phyloP scores from a whole-genome alignment of 2,888 invertebrate species.

The Drosophila demipolita region DNA sequence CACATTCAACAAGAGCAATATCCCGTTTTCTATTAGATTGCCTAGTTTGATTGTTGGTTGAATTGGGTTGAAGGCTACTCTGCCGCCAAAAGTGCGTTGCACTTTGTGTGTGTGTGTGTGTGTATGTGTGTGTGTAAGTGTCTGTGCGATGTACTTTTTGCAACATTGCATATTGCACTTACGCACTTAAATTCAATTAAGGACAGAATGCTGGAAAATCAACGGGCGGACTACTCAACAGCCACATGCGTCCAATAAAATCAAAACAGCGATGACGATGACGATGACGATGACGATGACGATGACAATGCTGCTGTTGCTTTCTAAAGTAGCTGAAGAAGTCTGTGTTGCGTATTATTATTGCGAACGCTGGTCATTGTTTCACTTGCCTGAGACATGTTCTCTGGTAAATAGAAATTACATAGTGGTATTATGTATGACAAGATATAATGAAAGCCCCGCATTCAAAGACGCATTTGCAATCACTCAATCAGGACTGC shows the following conservation, averaged over 20 bases:
- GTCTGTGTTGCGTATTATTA: conserved; percentile 24
- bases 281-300: conserved; percentile 6
- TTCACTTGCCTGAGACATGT: not conserved
- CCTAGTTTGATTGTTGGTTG: conserved; percentile 49
- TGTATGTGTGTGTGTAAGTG: conserved; percentile 25
- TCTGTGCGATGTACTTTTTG: conserved; percentile 54
- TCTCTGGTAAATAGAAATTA: not conserved
- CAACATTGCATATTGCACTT: conserved; percentile 81
- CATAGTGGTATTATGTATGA: not conserved
- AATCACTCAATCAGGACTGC: not conserved
- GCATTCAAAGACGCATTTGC: not conserved
- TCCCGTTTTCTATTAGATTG: conserved; percentile 9
- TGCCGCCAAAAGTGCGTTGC: conserved; percentile 62
- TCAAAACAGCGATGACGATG: conserved; percentile 20
- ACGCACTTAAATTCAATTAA: conserved; percentile 80
- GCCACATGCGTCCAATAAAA: conserved; percentile 51
- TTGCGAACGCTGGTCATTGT: not conserved
- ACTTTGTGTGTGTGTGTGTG: not conserved
- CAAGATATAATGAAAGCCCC: not conserved
- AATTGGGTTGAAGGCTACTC: conserved; percentile 10
- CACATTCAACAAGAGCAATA: not conserved
- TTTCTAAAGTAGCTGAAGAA: not conserved
- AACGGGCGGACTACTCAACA: not conserved
- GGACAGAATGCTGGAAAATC: conserved; percentile 43
- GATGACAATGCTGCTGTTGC: conserved; percentile 4